Base-by-base conservation (phyloP, 2,797 vertebrate genomes). In the Galagoides demidoff region DNA sequence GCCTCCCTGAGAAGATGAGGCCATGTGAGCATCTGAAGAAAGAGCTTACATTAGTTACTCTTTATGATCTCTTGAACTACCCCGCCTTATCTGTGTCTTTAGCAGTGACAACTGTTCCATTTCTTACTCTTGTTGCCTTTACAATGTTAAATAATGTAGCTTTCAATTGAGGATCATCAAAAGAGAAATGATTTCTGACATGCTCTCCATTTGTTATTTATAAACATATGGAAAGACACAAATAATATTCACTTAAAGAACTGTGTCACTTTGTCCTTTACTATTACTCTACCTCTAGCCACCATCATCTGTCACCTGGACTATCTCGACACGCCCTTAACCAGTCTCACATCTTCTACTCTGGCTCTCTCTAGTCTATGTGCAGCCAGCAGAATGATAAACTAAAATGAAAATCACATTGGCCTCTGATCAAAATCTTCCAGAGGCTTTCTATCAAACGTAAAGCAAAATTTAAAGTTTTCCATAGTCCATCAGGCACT, bases 111-210 rank as follows among this genome's bases (percentile, higher is more conserved):
- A n/a, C 29, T 43, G 52, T 89, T 64, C 61, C 20, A 85, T 84
- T 59, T 73, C 78, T 76, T 84, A 55, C 27, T 70, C 49, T 52
- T 25, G 76, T 74, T 94, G 84, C 43, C 85, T 93, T 87, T 89
- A 87, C 59, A 88, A 90, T 7, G 49, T 57, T 92, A 78, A 96
- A 95, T 73, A 95, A 85, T 11, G 7, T 22, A 92, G 29, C 37
- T 91, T 71, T 55, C 45, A 86, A 90, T 29, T 59, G 4, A 96
- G 68, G 14, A 78, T 66, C 31, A 84, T n/a, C 17, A 45, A 27
- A 64, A 93, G 78, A 88, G 39, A 86, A 81, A 74, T 12, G 22
- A 89, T 84, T 92, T 77, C 89, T 81, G n/a, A 91, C 90, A 57
- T 85, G 92, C 11, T 83, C 31, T 83, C 63, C 22, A 82, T 37